Base-by-base conservation (phyloP, 1,140 invertebrate species). In the Dysdera silvatica region DNA sequence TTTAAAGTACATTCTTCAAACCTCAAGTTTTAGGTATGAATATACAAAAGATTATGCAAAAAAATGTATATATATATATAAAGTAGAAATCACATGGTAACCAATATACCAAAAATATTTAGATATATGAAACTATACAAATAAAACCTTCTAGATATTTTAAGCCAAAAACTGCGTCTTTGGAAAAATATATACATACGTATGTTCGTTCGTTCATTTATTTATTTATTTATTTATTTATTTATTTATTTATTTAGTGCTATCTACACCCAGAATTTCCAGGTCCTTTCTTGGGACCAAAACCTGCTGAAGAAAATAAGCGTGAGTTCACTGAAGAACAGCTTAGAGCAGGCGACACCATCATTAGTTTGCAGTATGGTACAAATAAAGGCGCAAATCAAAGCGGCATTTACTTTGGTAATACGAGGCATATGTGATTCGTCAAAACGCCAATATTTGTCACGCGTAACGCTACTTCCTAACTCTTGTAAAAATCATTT, bases 361-460 rank as follows among this genome's bases (percentile, higher is more conserved):
- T 95, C 20, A 92, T 96, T 67, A 91, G 91, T 64, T 82, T 96
- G 0, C 93, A 97, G 76, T 90, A 90, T 54, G 93, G 94, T 45
- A 86, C 85, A 52, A 95, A 95, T 80, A 90, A 91, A 71, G 85
- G 91, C 37, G 91, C 91, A 6, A 85, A 85, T 1, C 90, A 93
- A 72, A 83, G 87, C 1, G 94, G 94, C 18, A 85, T 91, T 71
- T 95, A 85, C 78, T 87, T 95, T 62, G 93, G 94, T 7, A 93
- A 93, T 45, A 84, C 76, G 16, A 70, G 76, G 37, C 77, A 77
- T 61, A 77, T 77, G 71, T 73, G 71, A 69, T 14, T 43, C 20
- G n/a, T 23, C 14, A 40, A 20, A 16, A 40, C 16, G 16, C 14
- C 20, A 16, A 40, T 16, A 16, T 16, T 16, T 40, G 37, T 20